Evolutionary conservation across 2,888 invertebrate genomes (phyloP).

Genomic region (Hyppa rectilinea): DNA sequence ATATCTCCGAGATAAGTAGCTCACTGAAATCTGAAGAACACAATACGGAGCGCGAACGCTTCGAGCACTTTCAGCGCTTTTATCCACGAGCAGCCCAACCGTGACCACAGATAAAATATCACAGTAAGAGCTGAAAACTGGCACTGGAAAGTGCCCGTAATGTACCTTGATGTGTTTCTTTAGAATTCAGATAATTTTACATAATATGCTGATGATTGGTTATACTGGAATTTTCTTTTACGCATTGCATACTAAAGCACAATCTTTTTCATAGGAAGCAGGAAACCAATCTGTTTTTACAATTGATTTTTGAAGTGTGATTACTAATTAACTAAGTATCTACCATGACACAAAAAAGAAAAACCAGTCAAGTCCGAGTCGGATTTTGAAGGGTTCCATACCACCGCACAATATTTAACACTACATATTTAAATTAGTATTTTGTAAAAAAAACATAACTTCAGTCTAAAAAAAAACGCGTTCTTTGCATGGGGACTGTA

Average conservation of each 20-base stretch:
- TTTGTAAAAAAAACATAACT: too few species aligned
- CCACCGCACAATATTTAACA: too few species aligned
- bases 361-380: too few species aligned
- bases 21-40: slow-evolving; percentile 51
- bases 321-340: background rate
- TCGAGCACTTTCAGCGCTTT: slow-evolving; percentile 46
- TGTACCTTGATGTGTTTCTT: background rate
- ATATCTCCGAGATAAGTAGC: slow-evolving; percentile 52
- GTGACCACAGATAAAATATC: slow-evolving; percentile 48
- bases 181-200: background rate
- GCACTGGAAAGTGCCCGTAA: slow-evolving; percentile 5
- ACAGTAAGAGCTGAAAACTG: slow-evolving; percentile 29
- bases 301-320: background rate
- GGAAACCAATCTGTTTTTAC: background rate
- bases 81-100: slow-evolving; percentile 42
- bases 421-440: too few species aligned
- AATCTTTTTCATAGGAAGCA: background rate
- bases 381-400: too few species aligned
- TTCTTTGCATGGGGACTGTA: too few species aligned
- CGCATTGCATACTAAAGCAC: background rate
- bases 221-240: background rate
- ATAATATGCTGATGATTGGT: background rate
- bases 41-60: slow-evolving; percentile 44
- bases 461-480: too few species aligned
- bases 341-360: background rate